Conservation (phyloP, 2,113 vertebrate genomes). For the Leucosticte australis region DNA sequence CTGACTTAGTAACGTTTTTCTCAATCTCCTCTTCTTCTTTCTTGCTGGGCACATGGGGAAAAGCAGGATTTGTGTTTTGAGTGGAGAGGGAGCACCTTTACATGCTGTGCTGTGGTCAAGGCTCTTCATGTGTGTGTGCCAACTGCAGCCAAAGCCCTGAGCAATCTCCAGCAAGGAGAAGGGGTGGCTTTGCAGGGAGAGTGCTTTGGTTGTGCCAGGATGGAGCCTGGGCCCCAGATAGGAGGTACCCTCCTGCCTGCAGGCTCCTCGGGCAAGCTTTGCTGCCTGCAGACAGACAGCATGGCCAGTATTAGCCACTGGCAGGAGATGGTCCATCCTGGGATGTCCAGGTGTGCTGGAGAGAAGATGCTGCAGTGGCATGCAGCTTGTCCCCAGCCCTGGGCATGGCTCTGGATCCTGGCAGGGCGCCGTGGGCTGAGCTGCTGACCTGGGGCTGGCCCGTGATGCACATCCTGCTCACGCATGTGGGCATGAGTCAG, state of each 20-base stretch:
- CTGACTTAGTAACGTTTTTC: slow-evolving; percentile 22
- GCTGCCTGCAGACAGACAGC: neutral
- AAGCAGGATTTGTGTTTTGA: neutral
- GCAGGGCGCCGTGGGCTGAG: neutral
- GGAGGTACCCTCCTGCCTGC: neutral
- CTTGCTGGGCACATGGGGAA: neutral
- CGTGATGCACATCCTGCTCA: slow-evolving; percentile 61
- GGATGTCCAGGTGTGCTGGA: neutral
- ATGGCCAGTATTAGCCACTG: neutral
- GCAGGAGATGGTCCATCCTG: neutral
- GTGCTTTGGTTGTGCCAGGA: neutral
- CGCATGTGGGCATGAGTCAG: slow-evolving; percentile 61
- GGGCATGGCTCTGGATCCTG: neutral
- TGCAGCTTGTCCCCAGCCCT: neutral
- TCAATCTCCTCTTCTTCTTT: slow-evolving; percentile 27
- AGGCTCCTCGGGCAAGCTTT: accelerated
- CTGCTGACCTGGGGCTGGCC: neutral
- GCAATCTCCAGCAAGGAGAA: neutral
- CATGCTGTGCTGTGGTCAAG: neutral
- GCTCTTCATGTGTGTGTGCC: neutral
- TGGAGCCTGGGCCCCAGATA: neutral
- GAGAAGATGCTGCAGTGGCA: neutral
- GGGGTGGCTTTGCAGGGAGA: neutral
- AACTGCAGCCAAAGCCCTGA: neutral
- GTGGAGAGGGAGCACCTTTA: neutral